Evolutionary conservation across 2,888 invertebrate genomes (phyloP), one percentile per base, ranked within the genome.

Genomic region (Leptinotarsa tumamoca): DNA sequence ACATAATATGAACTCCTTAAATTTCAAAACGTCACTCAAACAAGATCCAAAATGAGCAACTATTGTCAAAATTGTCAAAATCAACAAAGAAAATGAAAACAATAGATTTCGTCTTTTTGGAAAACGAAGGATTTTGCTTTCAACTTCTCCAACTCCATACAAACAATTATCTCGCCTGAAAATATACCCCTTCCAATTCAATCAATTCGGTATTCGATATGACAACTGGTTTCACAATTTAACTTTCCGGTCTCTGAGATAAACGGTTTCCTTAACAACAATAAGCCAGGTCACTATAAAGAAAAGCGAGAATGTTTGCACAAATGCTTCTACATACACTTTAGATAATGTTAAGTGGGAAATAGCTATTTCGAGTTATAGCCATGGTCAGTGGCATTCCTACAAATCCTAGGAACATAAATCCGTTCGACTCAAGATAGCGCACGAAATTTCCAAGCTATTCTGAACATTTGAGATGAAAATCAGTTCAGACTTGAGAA

Each of bases 321-420:
- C 68, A 69, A 72, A 70, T 54, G 79, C 73, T 73, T 79, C 79
- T 79, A 78, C 80, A 77, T 77, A 78, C 78, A 80, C 75, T 76
- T 78, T 72, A 75, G 78, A 78, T 80, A 81, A 81, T 80, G 79
- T 80, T 82, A 82, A 73, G 81, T 63, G 75, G 78, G 78, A 82
- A 80, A 83, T 83, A 83, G 82, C 81, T 83, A 27, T 27, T 79
- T 79, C 77, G 72, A 79, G 78, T 81, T 82, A 83, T 82, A 77
- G 82, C 81, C 79, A 79, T 82, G 83, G 83, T 82, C 83, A 83
- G 83, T 82, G 77, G 78, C 80, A 81, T 79, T 81, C 78, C 75
- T 80, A 81, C 82, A 80, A 83, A 81, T 82, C 82, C 78, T 50
- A 56, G 74, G 67, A 74, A 79, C 80, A 82, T 82, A 82, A 81